Conservation (phyloP, 2,113 vertebrate genomes). For the Hippolais icterina region DNA sequence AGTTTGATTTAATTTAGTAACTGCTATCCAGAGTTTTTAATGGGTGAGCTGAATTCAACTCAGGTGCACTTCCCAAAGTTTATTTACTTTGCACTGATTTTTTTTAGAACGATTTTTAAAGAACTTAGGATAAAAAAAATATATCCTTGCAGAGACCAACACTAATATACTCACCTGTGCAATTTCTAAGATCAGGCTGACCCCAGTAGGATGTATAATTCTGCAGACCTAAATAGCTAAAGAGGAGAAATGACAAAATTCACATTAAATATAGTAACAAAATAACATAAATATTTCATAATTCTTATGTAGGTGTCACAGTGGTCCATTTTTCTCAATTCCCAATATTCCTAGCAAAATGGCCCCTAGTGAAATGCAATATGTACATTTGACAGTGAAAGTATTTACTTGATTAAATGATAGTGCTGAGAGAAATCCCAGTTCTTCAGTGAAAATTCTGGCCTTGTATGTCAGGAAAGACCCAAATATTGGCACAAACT, state of each 20-base stretch:
- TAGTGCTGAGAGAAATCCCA: background rate
- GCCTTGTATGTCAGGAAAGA: background rate
- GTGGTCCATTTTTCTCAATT: background rate
- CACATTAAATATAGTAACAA: background rate
- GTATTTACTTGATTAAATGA: background rate
- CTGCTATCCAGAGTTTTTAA: background rate
- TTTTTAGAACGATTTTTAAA: background rate
- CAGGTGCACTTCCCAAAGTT: background rate
- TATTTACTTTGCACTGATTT: background rate
- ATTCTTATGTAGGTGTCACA: background rate
- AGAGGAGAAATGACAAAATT: conserved; percentile 16
- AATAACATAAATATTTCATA: background rate
- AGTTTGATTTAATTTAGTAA: background rate
- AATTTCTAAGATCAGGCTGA: conserved; percentile 79
- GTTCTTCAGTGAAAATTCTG: background rate
- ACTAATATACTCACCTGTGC: conserved; percentile 73
- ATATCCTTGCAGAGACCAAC: background rate
- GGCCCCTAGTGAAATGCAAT: background rate
- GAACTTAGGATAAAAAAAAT: background rate
- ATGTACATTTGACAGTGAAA: background rate
- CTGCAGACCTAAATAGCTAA: conserved; percentile 71
- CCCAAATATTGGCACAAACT: background rate
- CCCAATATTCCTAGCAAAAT: background rate
- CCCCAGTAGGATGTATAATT: conserved; percentile 82
- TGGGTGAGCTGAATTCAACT: background rate